Evolutionary conservation across 2,888 invertebrate genomes (phyloP).

Genomic region (Chrysolina haemoptera): DNA sequence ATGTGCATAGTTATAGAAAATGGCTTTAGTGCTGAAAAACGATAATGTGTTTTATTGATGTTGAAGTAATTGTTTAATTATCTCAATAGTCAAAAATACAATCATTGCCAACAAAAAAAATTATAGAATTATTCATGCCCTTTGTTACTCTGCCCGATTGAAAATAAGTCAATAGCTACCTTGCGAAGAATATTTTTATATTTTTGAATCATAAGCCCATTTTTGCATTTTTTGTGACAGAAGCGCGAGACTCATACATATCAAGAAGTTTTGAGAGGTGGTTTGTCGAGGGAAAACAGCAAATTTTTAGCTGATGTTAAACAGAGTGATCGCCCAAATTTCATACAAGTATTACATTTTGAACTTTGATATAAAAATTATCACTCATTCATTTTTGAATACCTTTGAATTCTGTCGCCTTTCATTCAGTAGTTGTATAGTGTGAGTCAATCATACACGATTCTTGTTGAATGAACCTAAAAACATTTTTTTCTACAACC

Average conservation of each 20-base stretch:
- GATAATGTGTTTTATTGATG: too few species aligned
- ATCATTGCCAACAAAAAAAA: too few species aligned
- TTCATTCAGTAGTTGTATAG: constrained; percentile 26
- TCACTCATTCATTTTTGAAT: constrained; percentile 17
- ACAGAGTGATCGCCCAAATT: constrained; percentile 48
- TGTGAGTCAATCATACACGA: constrained; percentile 34
- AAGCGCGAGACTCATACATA: constrained; percentile 47
- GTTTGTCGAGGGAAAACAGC: constrained; percentile 51
- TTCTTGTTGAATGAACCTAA: neutral
- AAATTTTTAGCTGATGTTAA: constrained; percentile 47
- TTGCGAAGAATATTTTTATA: neutral
- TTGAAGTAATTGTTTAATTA: too few species aligned
- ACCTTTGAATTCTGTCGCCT: neutral
- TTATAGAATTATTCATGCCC: too few species aligned
- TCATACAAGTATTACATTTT: constrained; percentile 48
- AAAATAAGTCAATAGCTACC: neutral
- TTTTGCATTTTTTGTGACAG: constrained; percentile 36
- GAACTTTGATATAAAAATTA: neutral
- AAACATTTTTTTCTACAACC: too few species aligned
- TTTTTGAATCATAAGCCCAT: constrained; percentile 23
- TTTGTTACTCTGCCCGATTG: too few species aligned
- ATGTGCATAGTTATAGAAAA: too few species aligned
- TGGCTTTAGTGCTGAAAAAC: too few species aligned
- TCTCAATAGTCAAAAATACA: too few species aligned
- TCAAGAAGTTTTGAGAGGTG: constrained; percentile 54